Evolutionary conservation across 2,797 vertebrate species (phyloP).

Genomic region (Pteropus rufus): DNA sequence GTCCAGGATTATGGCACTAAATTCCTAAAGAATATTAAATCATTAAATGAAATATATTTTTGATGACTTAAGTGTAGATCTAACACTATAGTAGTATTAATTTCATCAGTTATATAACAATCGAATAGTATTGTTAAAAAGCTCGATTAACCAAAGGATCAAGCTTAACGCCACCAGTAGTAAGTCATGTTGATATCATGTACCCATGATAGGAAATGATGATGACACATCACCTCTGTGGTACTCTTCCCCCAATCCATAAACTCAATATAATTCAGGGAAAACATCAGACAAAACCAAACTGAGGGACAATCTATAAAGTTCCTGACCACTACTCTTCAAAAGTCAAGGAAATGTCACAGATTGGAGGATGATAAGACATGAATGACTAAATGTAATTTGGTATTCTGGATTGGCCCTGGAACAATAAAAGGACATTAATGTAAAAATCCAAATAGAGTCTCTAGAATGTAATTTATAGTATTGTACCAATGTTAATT

Average conservation of each 20-base stretch:
- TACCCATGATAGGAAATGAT: not conserved
- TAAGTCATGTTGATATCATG: conserved; percentile 20
- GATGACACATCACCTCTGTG: not conserved
- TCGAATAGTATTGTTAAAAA: not conserved
- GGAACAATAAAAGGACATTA: conserved; percentile 36
- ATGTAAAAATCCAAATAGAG: conserved; percentile 4
- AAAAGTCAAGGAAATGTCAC: conserved; percentile 1
- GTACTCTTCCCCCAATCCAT: not conserved
- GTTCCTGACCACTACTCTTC: conserved; percentile 1
- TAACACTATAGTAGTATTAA: not conserved
- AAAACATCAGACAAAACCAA: conserved; percentile 24
- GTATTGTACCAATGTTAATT: conserved; percentile 16
- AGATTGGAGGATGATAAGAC: conserved; percentile 17
- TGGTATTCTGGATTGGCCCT: not conserved
- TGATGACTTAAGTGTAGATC: not conserved
- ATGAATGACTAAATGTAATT: not conserved
- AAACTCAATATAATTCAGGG: not conserved
- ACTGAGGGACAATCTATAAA: conserved; percentile 8
- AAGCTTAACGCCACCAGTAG: not conserved
- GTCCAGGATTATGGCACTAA: not conserved
- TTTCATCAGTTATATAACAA: conserved; percentile 29
- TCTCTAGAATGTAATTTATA: conserved; percentile 28
- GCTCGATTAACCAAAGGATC: not conserved
- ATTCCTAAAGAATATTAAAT: conserved; percentile 1
- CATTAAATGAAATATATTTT: conserved; percentile 33